These are phyloP conservation scores for Nephila pilipes DNA, from an alignment of 1,140 invertebrate species.

Conservation along the genomic window DNA sequence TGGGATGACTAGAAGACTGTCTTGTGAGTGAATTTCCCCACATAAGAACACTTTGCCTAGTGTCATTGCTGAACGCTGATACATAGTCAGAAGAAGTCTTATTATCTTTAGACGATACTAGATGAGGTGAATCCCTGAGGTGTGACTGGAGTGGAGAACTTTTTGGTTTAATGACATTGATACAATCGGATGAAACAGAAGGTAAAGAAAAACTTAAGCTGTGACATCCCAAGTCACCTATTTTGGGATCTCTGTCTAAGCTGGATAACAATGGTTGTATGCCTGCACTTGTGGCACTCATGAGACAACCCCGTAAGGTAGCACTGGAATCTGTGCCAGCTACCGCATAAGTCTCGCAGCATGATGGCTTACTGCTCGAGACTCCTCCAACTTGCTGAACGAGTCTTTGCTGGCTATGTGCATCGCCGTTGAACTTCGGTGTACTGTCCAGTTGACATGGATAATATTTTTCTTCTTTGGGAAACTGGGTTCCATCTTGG, in stretches of 20 bases:
- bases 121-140: slow-evolving; percentile 65
- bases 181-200: slow-evolving; percentile 67
- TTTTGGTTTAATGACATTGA: slow-evolving; percentile 77
- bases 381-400: slow-evolving; percentile 63
- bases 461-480: slow-evolving; percentile 84
- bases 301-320: slow-evolving; percentile 75
- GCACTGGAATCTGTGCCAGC: slow-evolving; percentile 55
- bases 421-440: slow-evolving; percentile 77
- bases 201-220: slow-evolving; percentile 71
- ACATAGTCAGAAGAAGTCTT: slow-evolving; percentile 53
- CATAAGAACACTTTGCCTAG: slow-evolving; percentile 81
- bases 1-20: slow-evolving; percentile 58
- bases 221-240: slow-evolving; percentile 28
- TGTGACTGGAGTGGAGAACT: slow-evolving; percentile 60
- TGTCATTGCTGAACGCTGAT: slow-evolving; percentile 77
- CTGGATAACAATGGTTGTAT: slow-evolving; percentile 74
- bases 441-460: slow-evolving; percentile 83
- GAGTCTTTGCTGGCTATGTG: slow-evolving; percentile 57
- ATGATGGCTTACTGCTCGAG: slow-evolving; percentile 61
- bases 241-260: slow-evolving; percentile 73
- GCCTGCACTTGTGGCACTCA: slow-evolving; percentile 76
- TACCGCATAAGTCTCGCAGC: slow-evolving; percentile 75
- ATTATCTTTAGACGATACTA: slow-evolving; percentile 67
- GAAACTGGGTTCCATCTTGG: slow-evolving; percentile 80
- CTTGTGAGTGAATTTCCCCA: slow-evolving; percentile 79